Conservation (phyloP, 2,113 vertebrate genomes). For the Equus quagga region DNA sequence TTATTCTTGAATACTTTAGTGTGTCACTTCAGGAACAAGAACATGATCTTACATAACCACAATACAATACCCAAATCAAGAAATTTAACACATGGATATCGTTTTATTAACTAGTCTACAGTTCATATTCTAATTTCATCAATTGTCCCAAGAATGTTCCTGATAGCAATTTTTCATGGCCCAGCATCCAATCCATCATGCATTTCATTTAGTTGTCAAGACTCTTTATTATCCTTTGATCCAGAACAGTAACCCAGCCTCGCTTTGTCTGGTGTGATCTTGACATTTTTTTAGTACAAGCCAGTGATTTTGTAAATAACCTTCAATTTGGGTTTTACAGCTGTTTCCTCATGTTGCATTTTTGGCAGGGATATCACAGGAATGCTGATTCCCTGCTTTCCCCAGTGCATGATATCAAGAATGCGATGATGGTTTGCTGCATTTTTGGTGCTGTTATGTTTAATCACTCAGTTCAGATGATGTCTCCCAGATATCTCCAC, state of each 20-base stretch:
- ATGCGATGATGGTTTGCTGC: not conserved
- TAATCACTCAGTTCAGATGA: not conserved
- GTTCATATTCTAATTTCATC: not conserved
- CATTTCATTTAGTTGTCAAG: not conserved
- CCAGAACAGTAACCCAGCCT: not conserved
- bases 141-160: not conserved
- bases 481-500: not conserved
- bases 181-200: not conserved
- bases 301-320: not conserved
- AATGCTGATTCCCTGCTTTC: accelerated
- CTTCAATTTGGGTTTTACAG: not conserved
- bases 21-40: not conserved
- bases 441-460: not conserved
- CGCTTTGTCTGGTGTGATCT: not conserved
- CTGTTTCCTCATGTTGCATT: not conserved
- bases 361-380: not conserved
- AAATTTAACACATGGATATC: not conserved
- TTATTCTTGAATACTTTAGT: not conserved
- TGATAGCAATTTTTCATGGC: not conserved
- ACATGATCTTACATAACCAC: not conserved
- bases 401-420: accelerated
- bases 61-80: not conserved
- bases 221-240: not conserved
- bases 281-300: not conserved
- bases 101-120: not conserved